Evolutionary conservation across 2,888 invertebrate genomes (phyloP).

Genomic region (Anagyrus pseudococci): DNA sequence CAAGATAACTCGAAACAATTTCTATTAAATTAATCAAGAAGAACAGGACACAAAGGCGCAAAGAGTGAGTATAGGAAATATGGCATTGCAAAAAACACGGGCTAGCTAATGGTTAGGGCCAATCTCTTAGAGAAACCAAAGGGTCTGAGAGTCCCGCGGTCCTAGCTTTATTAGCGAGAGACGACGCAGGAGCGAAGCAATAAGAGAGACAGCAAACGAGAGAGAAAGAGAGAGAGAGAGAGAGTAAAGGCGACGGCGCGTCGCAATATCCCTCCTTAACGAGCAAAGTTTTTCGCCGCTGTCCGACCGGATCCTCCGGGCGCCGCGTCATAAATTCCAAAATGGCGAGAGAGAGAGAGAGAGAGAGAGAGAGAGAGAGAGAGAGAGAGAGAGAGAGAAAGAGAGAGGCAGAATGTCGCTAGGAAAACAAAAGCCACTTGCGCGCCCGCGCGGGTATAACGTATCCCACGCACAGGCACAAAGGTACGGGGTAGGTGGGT

Average conservation of each 20-base stretch:
- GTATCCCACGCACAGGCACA: slow-evolving; percentile 2
- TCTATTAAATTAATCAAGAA: no score
- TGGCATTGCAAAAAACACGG: no score
- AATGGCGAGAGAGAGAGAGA: slow-evolving; percentile 53
- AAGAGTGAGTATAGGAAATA: no score
- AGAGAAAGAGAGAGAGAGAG: no score
- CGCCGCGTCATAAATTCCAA: slow-evolving; percentile 60
- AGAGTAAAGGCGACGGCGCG: no score
- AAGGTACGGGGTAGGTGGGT: not conserved
- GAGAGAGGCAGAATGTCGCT: slow-evolving; percentile 54
- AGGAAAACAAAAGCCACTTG: slow-evolving; percentile 59
- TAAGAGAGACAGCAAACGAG: not conserved
- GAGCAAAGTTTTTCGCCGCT: slow-evolving; percentile 59
- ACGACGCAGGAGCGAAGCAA: no score
- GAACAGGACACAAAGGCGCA: no score
- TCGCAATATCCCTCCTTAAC: slow-evolving; percentile 45
- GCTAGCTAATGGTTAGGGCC: no score
- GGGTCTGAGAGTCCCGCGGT: not conserved
- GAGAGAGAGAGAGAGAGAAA: slow-evolving; percentile 40
- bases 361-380: slow-evolving; percentile 39
- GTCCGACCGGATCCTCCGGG: slow-evolving; percentile 41
- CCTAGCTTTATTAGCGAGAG: slow-evolving; percentile 28
- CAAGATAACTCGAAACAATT: no score
- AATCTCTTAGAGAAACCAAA: no score
- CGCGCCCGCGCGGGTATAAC: slow-evolving; percentile 2